Base-by-base conservation (phyloP, 2,888 invertebrate species). In the Clitarchus hookeri region DNA sequence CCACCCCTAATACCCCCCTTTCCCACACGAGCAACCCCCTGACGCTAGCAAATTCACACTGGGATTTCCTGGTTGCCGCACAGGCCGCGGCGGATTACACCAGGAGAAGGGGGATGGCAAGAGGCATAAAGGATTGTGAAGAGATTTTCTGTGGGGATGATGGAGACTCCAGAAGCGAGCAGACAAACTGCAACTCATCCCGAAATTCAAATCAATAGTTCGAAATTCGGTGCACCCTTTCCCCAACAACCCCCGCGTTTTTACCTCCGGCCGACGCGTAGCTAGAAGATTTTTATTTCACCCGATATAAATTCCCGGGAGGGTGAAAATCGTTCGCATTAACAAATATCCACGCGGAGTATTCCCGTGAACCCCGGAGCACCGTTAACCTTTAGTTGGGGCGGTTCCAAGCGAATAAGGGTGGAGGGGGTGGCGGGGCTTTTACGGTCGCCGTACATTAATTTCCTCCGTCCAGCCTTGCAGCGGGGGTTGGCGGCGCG, bases 21-120 rank as follows among this genome's bases (percentile, higher is more conserved):
- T 65, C 23, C 8, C n/a, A 0, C 65, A 3, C 4, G 6, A 16
- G 13, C 36, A 16, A 16, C 36, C 16, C 82, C 23, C n/a, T 13
- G 25, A 12, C 82, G 36, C 82, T 23, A 36, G 36, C 84, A 86
- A 86, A 86, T 86, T 86, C 86, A 86, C 86, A 84, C 86, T 80
- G 84, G 86, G 84, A 86, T 86, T 86, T 84, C 27, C 83, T 25
- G 79, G 83, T 86, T 19, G 27, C 78, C 23, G 19, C 36, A n/a
- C n/a, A 78, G 78, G n/a, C 26, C n/a, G 78, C 11, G 26, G 27
- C 16, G 79, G 36, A 82, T 82, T 36, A 44, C 36, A 26, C 27
- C 8, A 82, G 27, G 82, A 16, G 82, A 82, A 19, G 16, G 82
- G 27, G 82, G 82, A 19, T 19, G 6, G 23, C 26, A 82, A 23